Evolutionary conservation across 2,797 vertebrate genomes (phyloP).

Genomic region (Ficedula albicollis): DNA sequence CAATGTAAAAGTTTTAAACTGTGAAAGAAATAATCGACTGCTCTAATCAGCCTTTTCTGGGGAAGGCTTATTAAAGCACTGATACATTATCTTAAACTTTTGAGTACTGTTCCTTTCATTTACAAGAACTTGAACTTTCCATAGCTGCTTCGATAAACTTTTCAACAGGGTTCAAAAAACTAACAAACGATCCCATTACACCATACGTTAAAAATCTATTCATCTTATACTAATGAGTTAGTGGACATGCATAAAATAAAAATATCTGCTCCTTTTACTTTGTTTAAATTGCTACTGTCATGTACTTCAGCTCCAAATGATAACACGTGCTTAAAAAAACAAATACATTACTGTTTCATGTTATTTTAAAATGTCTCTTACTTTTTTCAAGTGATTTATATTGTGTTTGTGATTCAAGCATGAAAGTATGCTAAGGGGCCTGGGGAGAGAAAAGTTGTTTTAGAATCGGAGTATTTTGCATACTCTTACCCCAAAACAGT

Average conservation of each 20-base stretch:
- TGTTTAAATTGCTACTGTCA: conserved; percentile 61
- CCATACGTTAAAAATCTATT: conserved; percentile 48
- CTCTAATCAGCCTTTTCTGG: conserved; percentile 22
- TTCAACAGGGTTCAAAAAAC: conserved; percentile 47
- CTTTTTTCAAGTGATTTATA: conserved; percentile 42
- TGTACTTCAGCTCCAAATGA: conserved; percentile 46
- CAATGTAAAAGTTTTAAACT: background rate
- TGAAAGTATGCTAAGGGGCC: background rate
- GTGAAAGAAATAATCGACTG: conserved; percentile 35
- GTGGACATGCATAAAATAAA: conserved; percentile 17
- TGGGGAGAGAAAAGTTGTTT: background rate
- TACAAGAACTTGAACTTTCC: conserved; percentile 51
- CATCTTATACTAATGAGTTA: conserved; percentile 49
- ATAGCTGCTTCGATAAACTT: conserved; percentile 58
- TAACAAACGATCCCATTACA: conserved; percentile 54
- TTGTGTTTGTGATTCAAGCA: conserved; percentile 29
- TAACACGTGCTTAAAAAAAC: conserved; percentile 35
- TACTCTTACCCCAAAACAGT: background rate
- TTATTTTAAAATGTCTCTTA: conserved; percentile 21
- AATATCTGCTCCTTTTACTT: conserved; percentile 7
- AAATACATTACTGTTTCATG: conserved; percentile 27
- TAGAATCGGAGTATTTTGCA: background rate
- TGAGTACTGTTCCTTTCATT: conserved; percentile 38
- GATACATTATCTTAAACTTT: conserved; percentile 59
- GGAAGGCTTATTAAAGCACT: conserved; percentile 50